Evolutionary conservation across 2,113 vertebrate species (phyloP).

Genomic region (Cyanoderma ruficeps): DNA sequence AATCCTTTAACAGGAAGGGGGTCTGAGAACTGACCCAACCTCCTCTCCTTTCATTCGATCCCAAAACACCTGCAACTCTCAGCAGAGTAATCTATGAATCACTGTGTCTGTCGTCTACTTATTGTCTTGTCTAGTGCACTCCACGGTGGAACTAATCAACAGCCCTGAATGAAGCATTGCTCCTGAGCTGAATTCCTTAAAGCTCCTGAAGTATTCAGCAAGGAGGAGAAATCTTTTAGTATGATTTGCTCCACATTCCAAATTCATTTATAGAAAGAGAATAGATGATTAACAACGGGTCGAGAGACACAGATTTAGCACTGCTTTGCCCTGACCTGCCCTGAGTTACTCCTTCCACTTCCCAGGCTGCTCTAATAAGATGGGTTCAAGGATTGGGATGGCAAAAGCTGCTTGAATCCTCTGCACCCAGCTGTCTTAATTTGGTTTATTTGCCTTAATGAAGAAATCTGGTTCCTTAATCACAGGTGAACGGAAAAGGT

Average conservation of each 20-base stretch:
- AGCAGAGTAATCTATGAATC: conserved; percentile 83
- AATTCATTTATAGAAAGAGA: conserved; percentile 71
- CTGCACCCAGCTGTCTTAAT: conserved; percentile 35
- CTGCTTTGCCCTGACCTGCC: conserved; percentile 63
- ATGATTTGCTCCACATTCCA: conserved; percentile 73
- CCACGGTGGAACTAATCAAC: conserved; percentile 74
- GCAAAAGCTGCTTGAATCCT: conserved; percentile 47
- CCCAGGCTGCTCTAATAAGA: conserved; percentile 58
- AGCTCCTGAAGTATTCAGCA: conserved; percentile 70
- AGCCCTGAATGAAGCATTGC: conserved; percentile 68
- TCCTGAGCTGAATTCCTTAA: conserved; percentile 72
- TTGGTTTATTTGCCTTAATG: conserved; percentile 58
- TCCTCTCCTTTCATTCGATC: conserved; percentile 64
- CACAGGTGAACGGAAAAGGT: conserved; percentile 42
- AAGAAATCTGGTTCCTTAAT: conserved; percentile 50
- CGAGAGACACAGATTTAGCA: conserved; percentile 56
- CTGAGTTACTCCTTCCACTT: conserved; percentile 43
- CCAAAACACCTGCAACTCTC: conserved; percentile 84
- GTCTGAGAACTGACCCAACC: conserved; percentile 57
- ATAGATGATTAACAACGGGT: conserved; percentile 71
- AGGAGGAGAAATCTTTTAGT: conserved; percentile 65
- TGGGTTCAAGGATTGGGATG: conserved; percentile 58
- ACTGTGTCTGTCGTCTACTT: conserved; percentile 77
- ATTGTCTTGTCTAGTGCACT: conserved; percentile 84
- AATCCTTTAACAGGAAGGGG: conserved; percentile 61